Conservation (phyloP, 2,888 invertebrate species). For the Orthosia incerta region DNA sequence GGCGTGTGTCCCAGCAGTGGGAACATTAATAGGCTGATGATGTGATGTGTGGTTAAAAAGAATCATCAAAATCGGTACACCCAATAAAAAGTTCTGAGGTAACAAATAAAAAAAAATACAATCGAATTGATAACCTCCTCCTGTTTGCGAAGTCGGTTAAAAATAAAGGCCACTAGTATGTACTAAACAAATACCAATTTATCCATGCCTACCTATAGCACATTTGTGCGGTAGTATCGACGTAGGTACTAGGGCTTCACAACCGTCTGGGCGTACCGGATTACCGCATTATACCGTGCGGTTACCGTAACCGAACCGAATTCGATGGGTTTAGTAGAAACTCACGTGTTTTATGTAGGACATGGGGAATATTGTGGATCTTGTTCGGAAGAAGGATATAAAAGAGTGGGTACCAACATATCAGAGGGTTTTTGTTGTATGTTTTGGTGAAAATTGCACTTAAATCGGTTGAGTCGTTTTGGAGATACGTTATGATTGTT, state of each 20-base stretch:
- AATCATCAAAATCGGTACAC: no score
- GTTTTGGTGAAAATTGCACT: background rate
- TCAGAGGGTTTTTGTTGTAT: background rate
- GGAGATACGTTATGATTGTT: background rate
- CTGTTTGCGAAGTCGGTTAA: background rate
- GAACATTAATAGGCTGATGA: no score
- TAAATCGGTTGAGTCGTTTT: background rate
- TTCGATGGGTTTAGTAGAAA: conserved; percentile 32
- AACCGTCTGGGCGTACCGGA: conserved; percentile 54
- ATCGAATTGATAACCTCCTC: no score
- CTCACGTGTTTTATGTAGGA: conserved; percentile 15
- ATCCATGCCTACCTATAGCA: background rate
- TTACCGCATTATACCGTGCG: conserved; percentile 51
- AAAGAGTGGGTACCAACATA: background rate
- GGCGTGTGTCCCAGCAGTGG: no score
- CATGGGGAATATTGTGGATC: background rate
- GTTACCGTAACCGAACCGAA: conserved; percentile 53
- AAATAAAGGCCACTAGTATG: background rate
- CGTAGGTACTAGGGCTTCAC: conserved; percentile 55
- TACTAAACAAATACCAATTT: conserved; percentile 27
- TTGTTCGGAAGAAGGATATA: background rate
- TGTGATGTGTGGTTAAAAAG: no score
- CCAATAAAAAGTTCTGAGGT: no score
- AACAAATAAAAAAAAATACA: no score
- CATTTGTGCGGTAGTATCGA: conserved; percentile 47